Evolutionary conservation across 2,888 invertebrate genomes (phyloP).

Genomic region (Cephalotes varians): DNA sequence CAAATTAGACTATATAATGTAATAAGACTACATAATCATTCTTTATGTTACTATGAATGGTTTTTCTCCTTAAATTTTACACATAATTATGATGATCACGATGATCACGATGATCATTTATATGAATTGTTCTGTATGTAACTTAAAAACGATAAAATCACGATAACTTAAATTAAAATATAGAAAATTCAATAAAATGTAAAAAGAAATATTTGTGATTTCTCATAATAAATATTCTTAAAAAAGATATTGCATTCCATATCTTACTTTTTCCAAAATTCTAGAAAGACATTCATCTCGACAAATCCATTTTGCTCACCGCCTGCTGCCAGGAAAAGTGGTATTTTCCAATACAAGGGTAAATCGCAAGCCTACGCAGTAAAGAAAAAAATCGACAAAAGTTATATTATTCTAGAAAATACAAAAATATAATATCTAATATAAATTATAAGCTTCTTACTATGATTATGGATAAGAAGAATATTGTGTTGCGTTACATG

Average conservation of each 20-base stretch:
- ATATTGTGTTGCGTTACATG: background rate
- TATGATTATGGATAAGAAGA: background rate
- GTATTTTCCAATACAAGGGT: constrained; percentile 98
- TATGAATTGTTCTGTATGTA: too few species aligned
- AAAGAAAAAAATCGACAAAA: constrained; percentile 17
- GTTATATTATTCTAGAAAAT: background rate
- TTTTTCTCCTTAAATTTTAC: too few species aligned
- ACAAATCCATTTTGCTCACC: constrained; percentile 91
- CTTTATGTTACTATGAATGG: too few species aligned
- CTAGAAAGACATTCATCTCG: constrained; percentile 94
- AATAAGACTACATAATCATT: too few species aligned
- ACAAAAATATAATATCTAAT: background rate
- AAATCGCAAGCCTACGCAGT: constrained; percentile 92
- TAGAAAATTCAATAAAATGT: background rate
- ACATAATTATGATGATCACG: too few species aligned
- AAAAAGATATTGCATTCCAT: background rate
- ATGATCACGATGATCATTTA: too few species aligned
- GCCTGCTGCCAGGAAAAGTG: constrained; percentile 95
- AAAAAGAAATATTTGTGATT: background rate
- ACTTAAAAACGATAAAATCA: background rate
- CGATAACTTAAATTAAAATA: background rate
- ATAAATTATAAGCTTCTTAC: background rate
- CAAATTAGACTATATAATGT: too few species aligned
- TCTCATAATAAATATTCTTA: background rate
- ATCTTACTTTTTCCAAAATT: constrained; percentile 96